A percentile compares a stretch with the other conserved stretches of the same genome.
phyloP scores from a whole-genome alignment of 30 jellyfish, hydroid and myxozoan species.

The Aurelia aurita region DNA sequence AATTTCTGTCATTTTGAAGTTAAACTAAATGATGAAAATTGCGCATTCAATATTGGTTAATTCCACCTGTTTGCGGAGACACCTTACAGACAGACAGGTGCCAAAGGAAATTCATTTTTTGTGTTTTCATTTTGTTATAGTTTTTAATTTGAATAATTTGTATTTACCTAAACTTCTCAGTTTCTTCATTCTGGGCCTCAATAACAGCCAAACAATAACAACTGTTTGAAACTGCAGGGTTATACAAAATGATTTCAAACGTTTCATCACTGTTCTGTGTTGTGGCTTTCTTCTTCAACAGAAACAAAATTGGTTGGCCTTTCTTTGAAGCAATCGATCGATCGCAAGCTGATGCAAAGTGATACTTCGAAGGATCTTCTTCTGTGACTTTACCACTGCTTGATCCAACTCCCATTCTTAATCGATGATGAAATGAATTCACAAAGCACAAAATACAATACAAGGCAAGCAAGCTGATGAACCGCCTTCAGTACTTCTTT shows the following conservation, averaged over 20 bases:
- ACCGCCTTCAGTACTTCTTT: too few relatives aligned
- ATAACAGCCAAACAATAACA: slow-evolving; percentile 33
- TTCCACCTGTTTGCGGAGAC: too few relatives aligned
- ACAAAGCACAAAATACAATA: too few relatives aligned
- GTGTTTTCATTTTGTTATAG: too few relatives aligned
- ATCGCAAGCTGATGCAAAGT: slow-evolving; percentile 14
- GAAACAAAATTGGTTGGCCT: slow-evolving; percentile 8
- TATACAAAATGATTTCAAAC: slow-evolving; percentile 36
- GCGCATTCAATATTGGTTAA: too few relatives aligned
- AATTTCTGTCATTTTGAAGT: too few relatives aligned
- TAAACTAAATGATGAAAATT: too few relatives aligned
- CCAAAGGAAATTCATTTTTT: too few relatives aligned
- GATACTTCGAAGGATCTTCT: slow-evolving; percentile 1
- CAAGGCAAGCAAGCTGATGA: too few relatives aligned
- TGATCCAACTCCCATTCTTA: slow-evolving; percentile 52
- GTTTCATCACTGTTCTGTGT: slow-evolving; percentile 13
- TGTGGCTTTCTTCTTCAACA: slow-evolving; percentile 4
- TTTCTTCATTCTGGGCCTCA: slow-evolving; percentile 16
- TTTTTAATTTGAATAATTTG: background rate
- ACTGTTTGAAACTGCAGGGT: slow-evolving; percentile 25
- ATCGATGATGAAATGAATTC: background rate
- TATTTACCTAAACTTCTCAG: slow-evolving; percentile 32
- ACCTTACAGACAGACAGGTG: too few relatives aligned
- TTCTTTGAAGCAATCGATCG: slow-evolving; percentile 4
- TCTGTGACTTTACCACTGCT: slow-evolving; percentile 40